Conservation (phyloP, 2,113 vertebrate genomes). For the Cranoglanis bouderius region DNA sequence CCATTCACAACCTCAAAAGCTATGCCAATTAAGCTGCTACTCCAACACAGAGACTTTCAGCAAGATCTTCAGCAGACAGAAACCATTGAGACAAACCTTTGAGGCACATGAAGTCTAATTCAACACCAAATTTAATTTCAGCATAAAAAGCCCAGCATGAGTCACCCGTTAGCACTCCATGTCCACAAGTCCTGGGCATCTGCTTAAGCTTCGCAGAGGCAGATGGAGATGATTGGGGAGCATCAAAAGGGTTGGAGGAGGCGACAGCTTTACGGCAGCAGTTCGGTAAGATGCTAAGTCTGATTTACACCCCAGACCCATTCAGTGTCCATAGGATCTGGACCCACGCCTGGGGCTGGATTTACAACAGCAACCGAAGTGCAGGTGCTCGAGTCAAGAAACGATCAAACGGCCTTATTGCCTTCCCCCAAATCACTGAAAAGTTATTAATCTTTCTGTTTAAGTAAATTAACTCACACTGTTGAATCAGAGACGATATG, state of each 20-base stretch:
- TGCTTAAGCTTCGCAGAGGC: not conserved
- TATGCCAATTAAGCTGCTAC: constrained; percentile 28
- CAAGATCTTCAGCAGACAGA: constrained; percentile 16
- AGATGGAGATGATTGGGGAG: not conserved
- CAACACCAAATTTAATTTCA: constrained; percentile 3
- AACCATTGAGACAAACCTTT: constrained; percentile 15
- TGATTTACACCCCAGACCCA: not conserved
- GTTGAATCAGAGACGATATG: constrained; percentile 21
- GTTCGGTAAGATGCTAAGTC: constrained; percentile 11
- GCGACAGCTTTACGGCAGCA: constrained; percentile 29
- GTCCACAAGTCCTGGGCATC: not conserved
- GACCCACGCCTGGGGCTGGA: not conserved
- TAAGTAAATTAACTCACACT: constrained; percentile 22
- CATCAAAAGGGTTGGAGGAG: constrained; percentile 8
- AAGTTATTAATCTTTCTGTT: constrained; percentile 34
- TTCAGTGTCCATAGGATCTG: not conserved
- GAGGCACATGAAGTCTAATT: constrained; percentile 1
- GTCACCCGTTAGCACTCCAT: not conserved
- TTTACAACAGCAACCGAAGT: constrained; percentile 4
- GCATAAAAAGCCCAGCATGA: constrained; percentile 2
- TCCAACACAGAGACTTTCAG: constrained; percentile 20
- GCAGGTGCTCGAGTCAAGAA: constrained; percentile 33
- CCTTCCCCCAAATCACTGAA: constrained; percentile 8
- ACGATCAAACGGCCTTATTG: not conserved
- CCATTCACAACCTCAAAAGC: constrained; percentile 30